phyloP scores from a whole-genome alignment of 2,888 invertebrate species.

The Stramonita haemastoma region DNA sequence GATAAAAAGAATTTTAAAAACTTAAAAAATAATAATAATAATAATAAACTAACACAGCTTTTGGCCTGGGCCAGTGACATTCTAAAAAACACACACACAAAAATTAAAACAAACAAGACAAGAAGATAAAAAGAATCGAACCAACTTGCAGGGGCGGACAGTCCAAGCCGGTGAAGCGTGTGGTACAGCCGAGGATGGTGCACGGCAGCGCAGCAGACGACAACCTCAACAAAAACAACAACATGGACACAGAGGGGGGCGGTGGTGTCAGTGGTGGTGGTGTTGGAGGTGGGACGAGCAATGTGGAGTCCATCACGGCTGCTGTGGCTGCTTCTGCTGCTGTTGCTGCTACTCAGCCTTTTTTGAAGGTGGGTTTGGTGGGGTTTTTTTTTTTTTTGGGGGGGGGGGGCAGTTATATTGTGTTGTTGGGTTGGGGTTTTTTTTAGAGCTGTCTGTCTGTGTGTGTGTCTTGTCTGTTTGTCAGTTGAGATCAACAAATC shows the following conservation, averaged over 20 bases:
- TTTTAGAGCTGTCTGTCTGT: no score
- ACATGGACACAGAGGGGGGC: constrained; percentile 26
- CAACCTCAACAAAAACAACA: constrained; percentile 38
- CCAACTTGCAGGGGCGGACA: constrained; percentile 40
- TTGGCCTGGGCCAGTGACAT: no score
- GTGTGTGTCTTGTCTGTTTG: no score
- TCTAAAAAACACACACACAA: no score
- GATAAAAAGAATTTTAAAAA: no score
- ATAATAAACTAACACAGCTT: no score
- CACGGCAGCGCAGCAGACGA: constrained; percentile 4
- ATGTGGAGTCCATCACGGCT: constrained; percentile 64
- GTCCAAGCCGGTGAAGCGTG: constrained; percentile 63
- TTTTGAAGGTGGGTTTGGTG: constrained; percentile 64
- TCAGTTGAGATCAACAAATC: no score
- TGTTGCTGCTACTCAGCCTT: constrained; percentile 74
- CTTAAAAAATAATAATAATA: no score
- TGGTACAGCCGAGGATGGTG: constrained; percentile 67
- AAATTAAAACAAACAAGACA: not conserved
- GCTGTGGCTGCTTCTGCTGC: constrained; percentile 74
- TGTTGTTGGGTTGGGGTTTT: no score
- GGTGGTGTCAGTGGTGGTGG: not conserved
- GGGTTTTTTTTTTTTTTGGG: no score
- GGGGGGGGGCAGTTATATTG: no score
- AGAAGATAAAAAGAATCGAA: not conserved
- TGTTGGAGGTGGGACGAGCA: constrained; percentile 28